These are phyloP conservation scores for Cosmia pyralina DNA, from an alignment of 2,888 invertebrate species.

Conservation along the genomic window DNA sequence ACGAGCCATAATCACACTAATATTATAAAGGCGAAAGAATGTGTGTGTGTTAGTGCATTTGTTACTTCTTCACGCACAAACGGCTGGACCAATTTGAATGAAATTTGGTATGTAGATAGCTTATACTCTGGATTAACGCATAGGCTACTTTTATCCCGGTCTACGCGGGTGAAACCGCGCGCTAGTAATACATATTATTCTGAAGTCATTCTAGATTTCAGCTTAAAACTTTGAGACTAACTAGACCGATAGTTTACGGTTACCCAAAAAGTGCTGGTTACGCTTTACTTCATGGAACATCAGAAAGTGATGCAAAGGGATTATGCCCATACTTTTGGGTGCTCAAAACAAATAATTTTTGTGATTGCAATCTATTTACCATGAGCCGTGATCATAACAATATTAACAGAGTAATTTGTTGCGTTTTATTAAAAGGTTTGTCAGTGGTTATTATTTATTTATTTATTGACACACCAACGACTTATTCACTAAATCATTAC, in stretches of 20 bases:
- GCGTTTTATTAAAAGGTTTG: background rate
- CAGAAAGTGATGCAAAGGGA: background rate
- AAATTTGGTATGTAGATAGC: too few species aligned
- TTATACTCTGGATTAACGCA: too few species aligned
- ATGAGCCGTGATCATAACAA: background rate
- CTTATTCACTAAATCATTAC: too few species aligned
- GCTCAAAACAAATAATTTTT: background rate
- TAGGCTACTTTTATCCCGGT: too few species aligned
- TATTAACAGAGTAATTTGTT: background rate
- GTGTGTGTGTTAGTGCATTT: too few species aligned
- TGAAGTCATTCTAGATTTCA: background rate
- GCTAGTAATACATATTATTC: background rate
- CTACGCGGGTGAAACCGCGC: too few species aligned
- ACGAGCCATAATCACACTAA: too few species aligned
- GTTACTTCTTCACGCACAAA: too few species aligned
- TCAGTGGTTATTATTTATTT: background rate
- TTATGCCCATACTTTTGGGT: background rate
- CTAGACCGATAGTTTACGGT: background rate
- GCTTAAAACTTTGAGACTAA: background rate
- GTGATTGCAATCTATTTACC: background rate
- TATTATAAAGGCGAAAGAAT: too few species aligned
- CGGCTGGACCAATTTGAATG: too few species aligned
- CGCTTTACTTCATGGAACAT: background rate
- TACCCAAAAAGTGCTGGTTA: background rate
- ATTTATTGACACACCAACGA: too few species aligned